Conservation (phyloP, 30 jellyfish, hydroid and myxozoan genomes). For the Chironex yamaguchii region DNA sequence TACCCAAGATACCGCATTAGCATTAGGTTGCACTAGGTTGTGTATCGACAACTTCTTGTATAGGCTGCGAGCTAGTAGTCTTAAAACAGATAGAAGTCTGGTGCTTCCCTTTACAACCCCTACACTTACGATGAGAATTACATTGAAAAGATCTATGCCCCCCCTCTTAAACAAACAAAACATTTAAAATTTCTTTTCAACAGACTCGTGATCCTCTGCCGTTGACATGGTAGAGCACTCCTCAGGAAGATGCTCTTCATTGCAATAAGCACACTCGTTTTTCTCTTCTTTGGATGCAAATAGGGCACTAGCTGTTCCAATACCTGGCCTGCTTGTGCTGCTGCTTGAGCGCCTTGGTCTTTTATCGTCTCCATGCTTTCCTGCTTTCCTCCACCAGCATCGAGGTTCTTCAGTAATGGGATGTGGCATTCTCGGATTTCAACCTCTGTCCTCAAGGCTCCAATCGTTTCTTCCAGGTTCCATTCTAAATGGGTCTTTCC, state of each 20-base stretch:
- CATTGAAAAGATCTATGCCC: too few species aligned
- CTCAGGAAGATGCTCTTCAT: background rate
- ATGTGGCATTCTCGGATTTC: background rate
- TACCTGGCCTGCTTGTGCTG: background rate
- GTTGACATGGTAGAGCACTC: background rate
- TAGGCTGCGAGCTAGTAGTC: background rate
- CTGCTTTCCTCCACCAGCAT: background rate
- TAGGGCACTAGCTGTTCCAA: conserved; percentile 1
- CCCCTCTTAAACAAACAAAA: background rate
- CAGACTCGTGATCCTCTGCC: conserved; percentile 2
- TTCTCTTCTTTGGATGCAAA: background rate
- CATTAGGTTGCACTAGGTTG: background rate
- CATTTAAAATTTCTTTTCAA: background rate
- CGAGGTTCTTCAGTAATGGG: background rate
- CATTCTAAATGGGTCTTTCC: background rate
- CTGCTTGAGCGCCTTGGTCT: background rate
- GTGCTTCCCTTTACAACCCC: too few species aligned
- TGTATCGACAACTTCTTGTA: background rate
- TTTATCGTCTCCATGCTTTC: background rate
- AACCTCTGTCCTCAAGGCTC: background rate
- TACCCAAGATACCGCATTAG: conserved; percentile 7
- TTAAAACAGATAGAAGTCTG: background rate
- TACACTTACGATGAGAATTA: background rate
- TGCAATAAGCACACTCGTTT: background rate
- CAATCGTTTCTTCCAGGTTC: background rate